Evolutionary conservation across 2,888 invertebrate genomes (phyloP).

Genomic region (Acrobasis consociella): DNA sequence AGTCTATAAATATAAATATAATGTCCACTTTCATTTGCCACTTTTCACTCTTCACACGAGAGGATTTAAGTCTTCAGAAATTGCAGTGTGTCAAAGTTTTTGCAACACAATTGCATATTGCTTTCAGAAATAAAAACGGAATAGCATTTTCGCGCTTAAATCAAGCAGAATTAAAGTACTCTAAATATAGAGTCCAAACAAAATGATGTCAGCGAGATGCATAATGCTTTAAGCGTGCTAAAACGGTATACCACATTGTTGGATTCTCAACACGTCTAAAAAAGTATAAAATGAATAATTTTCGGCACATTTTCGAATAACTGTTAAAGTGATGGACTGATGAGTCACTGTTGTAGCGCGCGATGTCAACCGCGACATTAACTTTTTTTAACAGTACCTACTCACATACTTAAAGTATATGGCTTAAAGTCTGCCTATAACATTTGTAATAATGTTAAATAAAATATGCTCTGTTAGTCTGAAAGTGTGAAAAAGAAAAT

Average conservation of each 20-base stretch:
- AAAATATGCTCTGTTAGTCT: too few species aligned
- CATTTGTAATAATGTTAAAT: too few species aligned
- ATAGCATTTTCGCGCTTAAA: too few species aligned
- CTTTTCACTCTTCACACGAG: neutral
- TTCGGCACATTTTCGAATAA: conserved; percentile 44
- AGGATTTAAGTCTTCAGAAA: neutral
- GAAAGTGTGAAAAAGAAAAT: too few species aligned
- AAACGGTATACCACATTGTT: neutral
- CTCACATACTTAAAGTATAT: too few species aligned
- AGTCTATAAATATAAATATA: conserved; percentile 1
- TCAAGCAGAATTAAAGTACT: too few species aligned
- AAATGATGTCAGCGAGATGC: neutral
- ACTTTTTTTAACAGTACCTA: conserved; percentile 46
- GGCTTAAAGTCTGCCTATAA: too few species aligned
- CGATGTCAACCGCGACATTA: conserved; percentile 66
- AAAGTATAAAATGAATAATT: conserved; percentile 4
- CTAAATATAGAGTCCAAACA: too few species aligned
- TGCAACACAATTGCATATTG: too few species aligned
- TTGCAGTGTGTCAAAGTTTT: neutral
- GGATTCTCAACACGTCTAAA: neutral
- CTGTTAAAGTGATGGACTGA: conserved; percentile 58
- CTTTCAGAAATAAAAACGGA: too few species aligned
- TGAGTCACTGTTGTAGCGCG: conserved; percentile 64
- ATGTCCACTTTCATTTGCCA: neutral
- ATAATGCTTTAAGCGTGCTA: neutral